Percentiles rank a stretch among this genome's conserved stretches.
These are phyloP conservation scores for Contarinia nasturtii DNA, from an alignment of 1,140 invertebrate species.

Conservation along the genomic window DNA sequence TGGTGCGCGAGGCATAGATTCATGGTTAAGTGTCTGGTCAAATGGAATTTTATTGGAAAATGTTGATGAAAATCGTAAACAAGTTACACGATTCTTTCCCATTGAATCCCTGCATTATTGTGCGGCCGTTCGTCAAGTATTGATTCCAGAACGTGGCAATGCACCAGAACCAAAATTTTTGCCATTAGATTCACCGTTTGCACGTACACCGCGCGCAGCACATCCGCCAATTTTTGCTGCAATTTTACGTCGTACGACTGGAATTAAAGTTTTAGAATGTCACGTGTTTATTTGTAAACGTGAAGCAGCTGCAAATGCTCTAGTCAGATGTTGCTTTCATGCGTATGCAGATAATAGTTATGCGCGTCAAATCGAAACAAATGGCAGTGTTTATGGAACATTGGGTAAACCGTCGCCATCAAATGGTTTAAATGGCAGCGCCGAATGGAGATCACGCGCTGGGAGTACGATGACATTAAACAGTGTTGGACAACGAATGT, in stretches of 20 bases:
- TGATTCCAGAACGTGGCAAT: slow-evolving; percentile 35
- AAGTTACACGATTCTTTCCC: slow-evolving; percentile 91
- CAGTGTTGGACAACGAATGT: slow-evolving; percentile 24
- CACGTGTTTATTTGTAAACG: slow-evolving; percentile 96
- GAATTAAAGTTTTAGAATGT: slow-evolving; percentile 98
- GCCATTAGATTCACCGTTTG: slow-evolving; percentile 90
- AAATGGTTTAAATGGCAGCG: slow-evolving; percentile 27
- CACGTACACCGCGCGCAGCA: slow-evolving; percentile 66
- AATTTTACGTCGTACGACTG: slow-evolving; percentile 82
- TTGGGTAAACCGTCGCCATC: slow-evolving; percentile 23
- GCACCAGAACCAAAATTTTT: slow-evolving; percentile 62
- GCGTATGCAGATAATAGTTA: slow-evolving; percentile 88
- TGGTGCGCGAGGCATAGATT: slow-evolving; percentile 82
- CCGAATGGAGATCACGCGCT: slow-evolving; percentile 24
- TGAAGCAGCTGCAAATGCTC: slow-evolving; percentile 83
- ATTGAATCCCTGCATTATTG: slow-evolving; percentile 94
- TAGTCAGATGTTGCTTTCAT: slow-evolving; percentile 87
- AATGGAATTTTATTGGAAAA: slow-evolving; percentile 93
- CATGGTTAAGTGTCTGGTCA: slow-evolving; percentile 93
- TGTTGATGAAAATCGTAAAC: slow-evolving; percentile 85
- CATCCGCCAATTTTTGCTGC: slow-evolving; percentile 95
- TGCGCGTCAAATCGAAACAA: slow-evolving; percentile 53
- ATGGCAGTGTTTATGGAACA: slow-evolving; percentile 20
- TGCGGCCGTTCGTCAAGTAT: slow-evolving; percentile 79
- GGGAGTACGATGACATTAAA: slow-evolving; percentile 36